Evolutionary conservation across 2,797 vertebrate genomes (phyloP).

Genomic region (Halcyon badia): DNA sequence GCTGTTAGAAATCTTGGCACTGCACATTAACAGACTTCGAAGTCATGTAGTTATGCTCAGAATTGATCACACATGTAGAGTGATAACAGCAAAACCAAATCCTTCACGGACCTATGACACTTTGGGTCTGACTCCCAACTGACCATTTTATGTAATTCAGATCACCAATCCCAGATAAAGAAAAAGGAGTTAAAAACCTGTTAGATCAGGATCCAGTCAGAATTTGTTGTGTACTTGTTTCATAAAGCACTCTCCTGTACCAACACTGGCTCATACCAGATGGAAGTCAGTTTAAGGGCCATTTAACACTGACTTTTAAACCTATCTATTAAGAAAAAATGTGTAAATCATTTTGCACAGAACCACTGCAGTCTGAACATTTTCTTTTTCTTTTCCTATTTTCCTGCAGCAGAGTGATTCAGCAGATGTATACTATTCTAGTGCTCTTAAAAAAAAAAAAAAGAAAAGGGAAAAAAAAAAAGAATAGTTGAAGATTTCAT

Average conservation of each 20-base stretch:
- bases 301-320: background rate
- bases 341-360: background rate
- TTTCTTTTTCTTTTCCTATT: background rate
- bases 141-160: background rate
- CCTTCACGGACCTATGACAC: accelerated
- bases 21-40: accelerated
- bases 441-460: background rate
- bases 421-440: background rate
- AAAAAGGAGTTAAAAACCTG: background rate
- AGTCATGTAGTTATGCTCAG: background rate
- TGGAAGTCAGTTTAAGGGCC: background rate
- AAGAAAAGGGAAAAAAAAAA: background rate
- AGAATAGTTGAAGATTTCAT: background rate
- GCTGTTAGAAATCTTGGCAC: background rate
- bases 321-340: background rate
- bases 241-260: background rate
- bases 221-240: background rate
- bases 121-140: background rate
- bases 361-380: background rate
- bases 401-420: background rate
- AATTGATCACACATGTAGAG: background rate
- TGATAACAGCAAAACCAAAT: background rate
- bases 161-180: background rate
- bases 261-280: background rate
- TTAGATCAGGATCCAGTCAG: background rate